Evolutionary conservation across 2,888 invertebrate species (phyloP), one percentile per base, ranked within the genome.

Genomic region (Argyresthia albistria): DNA sequence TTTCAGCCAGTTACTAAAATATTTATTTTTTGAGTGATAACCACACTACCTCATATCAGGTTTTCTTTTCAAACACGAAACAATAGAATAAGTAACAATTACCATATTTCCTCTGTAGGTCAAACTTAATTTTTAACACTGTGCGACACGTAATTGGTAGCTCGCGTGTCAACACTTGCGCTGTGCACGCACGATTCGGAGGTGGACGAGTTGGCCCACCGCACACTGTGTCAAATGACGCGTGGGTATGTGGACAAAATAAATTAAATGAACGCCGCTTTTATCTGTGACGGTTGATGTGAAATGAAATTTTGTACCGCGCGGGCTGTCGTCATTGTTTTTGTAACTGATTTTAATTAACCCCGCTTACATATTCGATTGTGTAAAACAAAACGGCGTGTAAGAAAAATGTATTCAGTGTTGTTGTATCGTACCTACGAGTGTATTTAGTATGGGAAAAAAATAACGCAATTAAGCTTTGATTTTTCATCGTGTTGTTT

Each of bases 51-150:
- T n/a, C n/a, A n/a, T n/a, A n/a, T n/a, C n/a, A n/a, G n/a, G n/a
- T n/a, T n/a, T n/a, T n/a, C n/a, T n/a, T n/a, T n/a, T n/a, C n/a
- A n/a, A n/a, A n/a, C n/a, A n/a, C n/a, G n/a, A n/a, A n/a, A n/a
- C n/a, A n/a, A n/a, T n/a, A n/a, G 25, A 2, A 25, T 25, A 25
- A 25, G 6, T 25, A 25, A 25, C 25, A 25, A 25, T 25, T 25
- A 25, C 2, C 25, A 25, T 25, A 25, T 25, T 25, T 25, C 25
- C 25, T 2, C 25, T 25, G 6, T 25, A 25, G 2, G 25, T 25
- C 25, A 53, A 49, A 51, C 45, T 59, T 39, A 64, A 64, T 79
- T 80, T 80, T 81, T 77, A 81, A 80, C 79, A 68, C 72, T 60
- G 57, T 60, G 60, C 59, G 61, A 66, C 59, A 65, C 67, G 66